A percentile compares a stretch with the other conserved stretches of the same genome.
These are phyloP conservation scores for Rhodinocichla rosea DNA, from an alignment of 2,113 vertebrate species.

Conservation along the genomic window DNA sequence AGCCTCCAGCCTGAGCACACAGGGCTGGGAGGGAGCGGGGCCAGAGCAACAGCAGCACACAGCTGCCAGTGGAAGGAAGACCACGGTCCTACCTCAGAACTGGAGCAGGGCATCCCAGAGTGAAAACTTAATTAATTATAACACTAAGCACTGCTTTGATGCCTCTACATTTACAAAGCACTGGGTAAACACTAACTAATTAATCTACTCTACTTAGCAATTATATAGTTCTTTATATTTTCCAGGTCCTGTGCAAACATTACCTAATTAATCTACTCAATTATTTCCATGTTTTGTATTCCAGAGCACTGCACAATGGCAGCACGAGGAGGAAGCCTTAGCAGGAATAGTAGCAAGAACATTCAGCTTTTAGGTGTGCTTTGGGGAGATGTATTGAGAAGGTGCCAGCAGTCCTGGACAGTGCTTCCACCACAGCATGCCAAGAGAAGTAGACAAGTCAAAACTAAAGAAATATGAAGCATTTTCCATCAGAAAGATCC, in stretches of 20 bases:
- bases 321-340: background rate
- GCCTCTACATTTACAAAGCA: conserved; percentile 2
- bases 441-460: background rate
- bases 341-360: background rate
- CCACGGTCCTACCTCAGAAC: background rate
- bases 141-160: background rate
- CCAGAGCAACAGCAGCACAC: background rate
- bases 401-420: background rate
- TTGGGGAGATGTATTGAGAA: background rate
- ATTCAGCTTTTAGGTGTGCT: background rate
- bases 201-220: conserved; percentile 3
- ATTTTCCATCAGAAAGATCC: background rate
- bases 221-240: conserved; percentile 25
- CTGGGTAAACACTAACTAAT: conserved; percentile 26
- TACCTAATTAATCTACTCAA: conserved; percentile 30
- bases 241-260: conserved; percentile 12
- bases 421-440: background rate
- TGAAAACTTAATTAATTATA: conserved; percentile 13
- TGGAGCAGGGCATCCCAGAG: background rate
- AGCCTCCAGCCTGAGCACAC: background rate
- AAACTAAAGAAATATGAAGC: background rate
- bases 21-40: background rate
- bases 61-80: background rate
- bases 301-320: background rate
- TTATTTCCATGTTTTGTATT: background rate